Base-by-base conservation (phyloP, 2,113 vertebrate genomes). In the Prolemur simus region DNA sequence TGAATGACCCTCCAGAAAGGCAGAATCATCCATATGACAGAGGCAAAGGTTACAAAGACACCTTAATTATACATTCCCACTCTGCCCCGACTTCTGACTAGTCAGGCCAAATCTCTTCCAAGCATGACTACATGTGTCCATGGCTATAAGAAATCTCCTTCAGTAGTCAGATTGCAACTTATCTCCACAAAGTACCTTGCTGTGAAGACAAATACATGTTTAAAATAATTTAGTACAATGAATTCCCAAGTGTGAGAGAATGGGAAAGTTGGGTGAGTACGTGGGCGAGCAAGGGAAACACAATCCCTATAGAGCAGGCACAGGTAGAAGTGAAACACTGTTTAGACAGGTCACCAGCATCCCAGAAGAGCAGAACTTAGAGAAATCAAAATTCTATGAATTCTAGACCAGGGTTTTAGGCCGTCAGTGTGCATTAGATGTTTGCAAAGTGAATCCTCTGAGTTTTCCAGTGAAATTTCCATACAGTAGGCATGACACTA, bases 71-170 rank as follows among this genome's bases (percentile, higher is more conserved):
- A 45, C 3, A 23, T 20, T 56, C 54, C 37, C 58, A 71, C 42
- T 74, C 54, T 76, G 71, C 58, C 58, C 11, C 54, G 21, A 95
- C 73, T 87, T 78, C 89, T 37, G 29, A 74, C 29, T 37, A 49
- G 64, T 88, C 29, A 95, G 74, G 34, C 32, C 54, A 95, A 85
- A 84, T 32, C 76, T 68, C 77, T 95, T 93, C 52, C 52, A 93
- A 87, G 90, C 32, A 32, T 52, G 49, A 68, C 34, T 37, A 66
- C 47, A 39, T 27, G 5, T 66, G 20, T 80, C 54, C 54, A 20
- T 14, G 32, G 45, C 66, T 74, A 13, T 17, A 82, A 82, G 42
- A 47, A 84, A 87, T 37, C 25, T 5, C 63, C 63, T 52, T 89
- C 7, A 34, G 45, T 39, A 93, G 39, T 17, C 6, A 84, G 58